Base-by-base conservation (phyloP, 2,888 invertebrate species). In the Xestia c-nigrum region DNA sequence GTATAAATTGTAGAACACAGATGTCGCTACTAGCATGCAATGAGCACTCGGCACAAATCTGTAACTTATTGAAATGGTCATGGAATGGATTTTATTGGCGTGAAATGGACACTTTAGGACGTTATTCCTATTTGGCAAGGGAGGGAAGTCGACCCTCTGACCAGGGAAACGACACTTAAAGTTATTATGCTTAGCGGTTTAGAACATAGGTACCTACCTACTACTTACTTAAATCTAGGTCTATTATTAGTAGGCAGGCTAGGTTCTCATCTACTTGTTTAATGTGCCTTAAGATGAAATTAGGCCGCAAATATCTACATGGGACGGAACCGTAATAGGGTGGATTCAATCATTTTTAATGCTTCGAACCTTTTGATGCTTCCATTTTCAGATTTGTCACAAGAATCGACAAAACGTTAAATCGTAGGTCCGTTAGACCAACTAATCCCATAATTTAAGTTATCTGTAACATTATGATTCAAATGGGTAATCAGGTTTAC, bases 1-100 rank as follows among this genome's bases (percentile, higher is more conserved):
- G 66, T 78, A 19, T 57, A 43, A 31, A 43, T 21, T 40, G 21
- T 31, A 31, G 47, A 78, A 63, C 74, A 67, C 38, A 80, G 74
- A 81, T 78, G 74, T 74, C 78, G 63, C 47, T 67, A 63, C 46
- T 19, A 38, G 31, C 43, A 7, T 43, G 16, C 47, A 70, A 80
- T 43, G 3, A 55, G 19, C 31, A n/a, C 40, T 64, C 40, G n/a
- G 40, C n/a, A 63, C 52, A 68, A 50, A 72, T 55, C 31, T 64
- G 55, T n/a, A 50, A 79, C 21, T 0, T 55, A 70, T 5, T 64
- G 47, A 72, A 72, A 80, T 78, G 43, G 43, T 50, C 64, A 50
- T 57, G 72, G 57, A 78, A 80, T 72, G 12, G 57, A 72, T 80
- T 78, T 80, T 12, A 80, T 65, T 80, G 64, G 73, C 46, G 52